Evolutionary conservation across 2,797 vertebrate species (phyloP).

Genomic region (Sciaenops ocellatus): DNA sequence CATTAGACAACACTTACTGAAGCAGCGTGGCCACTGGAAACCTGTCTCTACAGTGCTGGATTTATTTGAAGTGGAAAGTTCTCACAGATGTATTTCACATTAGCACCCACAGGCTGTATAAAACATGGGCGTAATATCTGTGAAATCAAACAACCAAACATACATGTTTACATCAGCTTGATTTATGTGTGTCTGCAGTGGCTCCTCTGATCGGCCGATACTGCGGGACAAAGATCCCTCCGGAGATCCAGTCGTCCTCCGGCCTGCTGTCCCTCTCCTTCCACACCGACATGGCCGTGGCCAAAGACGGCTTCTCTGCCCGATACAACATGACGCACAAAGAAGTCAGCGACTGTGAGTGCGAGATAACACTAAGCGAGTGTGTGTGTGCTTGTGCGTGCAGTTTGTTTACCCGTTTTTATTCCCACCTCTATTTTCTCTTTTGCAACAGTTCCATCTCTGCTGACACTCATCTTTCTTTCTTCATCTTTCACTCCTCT

Average conservation of each 20-base stretch:
- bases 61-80: not conserved
- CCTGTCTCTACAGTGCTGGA: slow-evolving; percentile 22
- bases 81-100: not conserved
- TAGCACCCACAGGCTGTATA: too few species aligned
- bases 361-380: slow-evolving; percentile 7
- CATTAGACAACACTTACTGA: slow-evolving; percentile 74
- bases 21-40: slow-evolving; percentile 52
- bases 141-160: too few species aligned
- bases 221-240: slow-evolving; percentile 95
- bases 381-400: not conserved
- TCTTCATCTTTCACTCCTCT: slow-evolving; percentile 52
- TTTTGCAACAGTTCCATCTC: slow-evolving; percentile 40
- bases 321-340: slow-evolving; percentile 95
- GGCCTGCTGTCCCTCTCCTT: slow-evolving; percentile 97
- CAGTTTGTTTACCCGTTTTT: slow-evolving; percentile 47
- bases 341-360: slow-evolving; percentile 93
- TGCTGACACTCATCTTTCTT: slow-evolving; percentile 77
- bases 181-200: slow-evolving; percentile 80
- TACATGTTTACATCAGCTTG: not conserved
- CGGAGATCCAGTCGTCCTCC: slow-evolving; percentile 94
- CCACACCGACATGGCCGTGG: slow-evolving; percentile 98
- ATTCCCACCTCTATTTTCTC: slow-evolving; percentile 81
- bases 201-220: slow-evolving; percentile 97
- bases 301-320: slow-evolving; percentile 96
- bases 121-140: too few species aligned